phyloP scores from a whole-genome alignment of 1,140 invertebrate genomes.

The Rhynchophorus ferrugineus region DNA sequence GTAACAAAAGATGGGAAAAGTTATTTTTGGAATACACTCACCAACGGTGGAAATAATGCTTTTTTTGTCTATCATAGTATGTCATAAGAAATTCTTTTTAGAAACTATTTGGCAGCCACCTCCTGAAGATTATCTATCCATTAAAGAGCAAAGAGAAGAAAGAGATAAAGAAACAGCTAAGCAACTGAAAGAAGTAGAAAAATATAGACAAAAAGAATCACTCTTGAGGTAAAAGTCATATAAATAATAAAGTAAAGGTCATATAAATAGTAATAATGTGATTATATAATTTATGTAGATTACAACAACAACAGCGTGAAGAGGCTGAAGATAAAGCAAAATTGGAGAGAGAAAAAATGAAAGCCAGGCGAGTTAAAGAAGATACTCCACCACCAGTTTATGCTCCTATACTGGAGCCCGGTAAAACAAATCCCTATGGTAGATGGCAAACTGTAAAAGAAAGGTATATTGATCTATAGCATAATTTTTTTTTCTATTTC shows the following conservation, averaged over 20 bases:
- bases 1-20: slow-evolving; percentile 60
- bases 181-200: slow-evolving; percentile 47
- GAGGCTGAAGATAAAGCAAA: slow-evolving; percentile 41
- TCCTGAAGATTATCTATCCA: slow-evolving; percentile 53
- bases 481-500: too few relatives aligned
- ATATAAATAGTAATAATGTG: too few relatives aligned
- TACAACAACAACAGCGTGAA: slow-evolving; percentile 40
- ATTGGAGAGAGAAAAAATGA: slow-evolving; percentile 35
- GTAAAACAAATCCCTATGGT: slow-evolving; percentile 54
- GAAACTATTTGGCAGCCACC: slow-evolving; percentile 60
- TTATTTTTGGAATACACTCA: slow-evolving; percentile 75
- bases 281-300: too few relatives aligned
- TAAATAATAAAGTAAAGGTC: background rate
- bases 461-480: slow-evolving; percentile 23
- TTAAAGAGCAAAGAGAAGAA: slow-evolving; percentile 52
- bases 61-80: slow-evolving; percentile 17
- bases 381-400: slow-evolving; percentile 33
- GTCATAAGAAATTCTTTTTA: slow-evolving; percentile 27
- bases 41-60: slow-evolving; percentile 52
- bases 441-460: slow-evolving; percentile 52
- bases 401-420: slow-evolving; percentile 43
- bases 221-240: slow-evolving; percentile 21
- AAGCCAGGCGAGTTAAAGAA: slow-evolving; percentile 30
- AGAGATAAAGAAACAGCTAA: slow-evolving; percentile 39
- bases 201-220: slow-evolving; percentile 42